Evolutionary conservation across 1,140 invertebrate species (phyloP).

Genomic region (Papilio dardanus): DNA sequence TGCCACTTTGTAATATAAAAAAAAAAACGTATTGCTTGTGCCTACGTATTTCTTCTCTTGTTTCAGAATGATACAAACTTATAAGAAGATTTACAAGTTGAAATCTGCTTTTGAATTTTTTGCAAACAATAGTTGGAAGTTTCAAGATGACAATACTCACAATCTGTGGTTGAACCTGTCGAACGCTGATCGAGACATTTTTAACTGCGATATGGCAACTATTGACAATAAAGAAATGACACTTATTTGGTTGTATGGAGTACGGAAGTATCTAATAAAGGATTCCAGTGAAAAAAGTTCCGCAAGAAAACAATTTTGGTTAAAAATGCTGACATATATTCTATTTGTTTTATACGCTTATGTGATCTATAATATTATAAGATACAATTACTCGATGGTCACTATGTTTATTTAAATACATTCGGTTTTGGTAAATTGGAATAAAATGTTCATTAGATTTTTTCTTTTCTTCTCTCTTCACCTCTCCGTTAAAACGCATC

Average conservation of each 20-base stretch:
- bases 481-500: too few species aligned
- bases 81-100: constrained; percentile 7
- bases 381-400: not conserved
- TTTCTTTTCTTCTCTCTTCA: too few species aligned
- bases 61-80: not conserved
- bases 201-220: constrained; percentile 4
- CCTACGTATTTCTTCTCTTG: too few species aligned
- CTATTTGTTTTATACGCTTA: not conserved
- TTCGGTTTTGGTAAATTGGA: too few species aligned
- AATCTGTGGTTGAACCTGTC: not conserved
- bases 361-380: not conserved
- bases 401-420: not conserved
- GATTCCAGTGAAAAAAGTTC: not conserved
- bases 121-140: not conserved
- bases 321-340: not conserved
- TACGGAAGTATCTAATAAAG: constrained; percentile 14
- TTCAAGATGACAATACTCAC: constrained; percentile 7
- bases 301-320: not conserved
- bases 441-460: too few species aligned
- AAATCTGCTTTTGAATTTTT: not conserved
- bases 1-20: too few species aligned
- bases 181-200: not conserved
- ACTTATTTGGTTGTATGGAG: not conserved
- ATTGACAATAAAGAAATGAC: not conserved
- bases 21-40: too few species aligned